Percentiles rank a stretch among this genome's conserved stretches.
Evolutionary conservation across 2,113 vertebrate genomes (phyloP).

Genomic region (Mastomys natalensis): DNA sequence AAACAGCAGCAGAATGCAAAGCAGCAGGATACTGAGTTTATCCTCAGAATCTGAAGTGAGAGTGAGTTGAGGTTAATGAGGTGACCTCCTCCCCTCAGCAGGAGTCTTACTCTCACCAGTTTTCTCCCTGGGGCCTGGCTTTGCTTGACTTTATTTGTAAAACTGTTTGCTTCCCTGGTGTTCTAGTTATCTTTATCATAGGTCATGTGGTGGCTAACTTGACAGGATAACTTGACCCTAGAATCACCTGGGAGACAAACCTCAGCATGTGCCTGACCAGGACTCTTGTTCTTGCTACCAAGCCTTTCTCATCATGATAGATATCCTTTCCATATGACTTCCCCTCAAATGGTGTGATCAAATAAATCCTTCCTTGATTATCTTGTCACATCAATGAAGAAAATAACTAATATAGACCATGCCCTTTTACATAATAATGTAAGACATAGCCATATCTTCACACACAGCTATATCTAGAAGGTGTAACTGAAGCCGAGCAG

Average conservation of each 20-base stretch:
- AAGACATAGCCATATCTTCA: background rate
- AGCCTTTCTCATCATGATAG: background rate
- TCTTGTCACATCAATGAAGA: background rate
- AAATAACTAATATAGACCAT: background rate
- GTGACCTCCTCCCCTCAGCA: background rate
- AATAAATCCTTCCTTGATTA: background rate
- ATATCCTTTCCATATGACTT: background rate
- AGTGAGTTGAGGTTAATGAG: background rate
- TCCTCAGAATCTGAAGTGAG: constrained; percentile 31
- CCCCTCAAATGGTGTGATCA: background rate
- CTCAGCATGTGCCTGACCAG: background rate
- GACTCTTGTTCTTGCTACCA: background rate
- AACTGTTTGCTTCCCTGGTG: background rate
- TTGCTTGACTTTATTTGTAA: constrained; percentile 40
- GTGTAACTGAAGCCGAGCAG: background rate
- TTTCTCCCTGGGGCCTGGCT: background rate
- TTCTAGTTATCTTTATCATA: constrained; percentile 7
- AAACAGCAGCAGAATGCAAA: background rate
- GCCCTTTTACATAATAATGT: background rate
- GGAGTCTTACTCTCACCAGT: background rate
- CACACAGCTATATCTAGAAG: background rate
- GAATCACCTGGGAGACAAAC: background rate
- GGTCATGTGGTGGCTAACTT: background rate
- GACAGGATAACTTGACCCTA: background rate
- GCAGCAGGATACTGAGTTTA: background rate